A percentile compares a stretch with the other conserved stretches of the same genome.
These are phyloP conservation scores for Brachionus calyciflorus DNA, from an alignment of 1,140 invertebrate genomes.

Conservation along the genomic window DNA sequence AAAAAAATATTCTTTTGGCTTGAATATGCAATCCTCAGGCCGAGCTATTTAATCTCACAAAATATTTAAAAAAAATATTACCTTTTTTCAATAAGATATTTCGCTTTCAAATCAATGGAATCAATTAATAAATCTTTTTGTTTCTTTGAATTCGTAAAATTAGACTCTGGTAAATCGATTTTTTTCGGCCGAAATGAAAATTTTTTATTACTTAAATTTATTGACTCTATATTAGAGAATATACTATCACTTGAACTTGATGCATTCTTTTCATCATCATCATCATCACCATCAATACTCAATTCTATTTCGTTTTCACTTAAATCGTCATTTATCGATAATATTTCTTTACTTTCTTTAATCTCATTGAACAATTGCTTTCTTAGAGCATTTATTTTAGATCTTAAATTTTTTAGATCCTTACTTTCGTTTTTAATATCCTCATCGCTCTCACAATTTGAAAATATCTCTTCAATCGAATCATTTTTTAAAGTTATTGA, in stretches of 20 bases:
- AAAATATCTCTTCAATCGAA: not conserved
- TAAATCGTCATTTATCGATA: not conserved
- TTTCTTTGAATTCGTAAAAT: not conserved
- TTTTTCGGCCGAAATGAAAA: not conserved
- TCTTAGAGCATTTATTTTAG: not conserved
- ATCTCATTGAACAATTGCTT: conserved; percentile 10
- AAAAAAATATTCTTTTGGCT: too few relatives aligned
- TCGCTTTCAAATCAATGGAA: not conserved
- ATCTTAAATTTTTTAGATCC: not conserved
- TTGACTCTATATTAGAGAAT: conserved; percentile 15
- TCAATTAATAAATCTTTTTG: not conserved
- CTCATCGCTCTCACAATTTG: conserved; percentile 4
- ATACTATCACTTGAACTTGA: not conserved
- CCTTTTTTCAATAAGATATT: conserved; percentile 17
- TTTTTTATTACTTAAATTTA: conserved; percentile 9
- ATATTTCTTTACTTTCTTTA: not conserved
- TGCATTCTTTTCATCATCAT: too few relatives aligned
- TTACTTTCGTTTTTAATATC: not conserved
- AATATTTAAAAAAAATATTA: not conserved
- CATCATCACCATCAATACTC: not conserved
- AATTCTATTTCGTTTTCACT: conserved; percentile 24
- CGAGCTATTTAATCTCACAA: too few relatives aligned
- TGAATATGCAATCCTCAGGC: too few relatives aligned
- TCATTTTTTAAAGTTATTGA: conserved; percentile 13
- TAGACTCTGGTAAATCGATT: not conserved